These are phyloP conservation scores for Stenodema calcarata DNA, from an alignment of 2,888 invertebrate genomes.

Conservation along the genomic window DNA sequence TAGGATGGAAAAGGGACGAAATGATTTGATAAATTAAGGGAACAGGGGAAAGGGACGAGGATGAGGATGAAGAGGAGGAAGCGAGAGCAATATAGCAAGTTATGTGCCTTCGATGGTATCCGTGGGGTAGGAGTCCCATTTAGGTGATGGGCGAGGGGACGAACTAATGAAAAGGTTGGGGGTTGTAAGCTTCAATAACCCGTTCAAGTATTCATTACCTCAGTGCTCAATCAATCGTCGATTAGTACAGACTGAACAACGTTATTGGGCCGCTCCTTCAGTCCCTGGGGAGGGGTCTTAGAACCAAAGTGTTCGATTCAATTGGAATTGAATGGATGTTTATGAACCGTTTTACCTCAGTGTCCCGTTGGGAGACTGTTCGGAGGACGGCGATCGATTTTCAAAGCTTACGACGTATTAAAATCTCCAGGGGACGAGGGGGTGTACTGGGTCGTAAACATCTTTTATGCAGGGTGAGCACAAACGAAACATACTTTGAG, in stretches of 20 bases:
- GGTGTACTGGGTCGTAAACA: no score
- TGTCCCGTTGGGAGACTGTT: not conserved
- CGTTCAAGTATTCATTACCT: conserved; percentile 42
- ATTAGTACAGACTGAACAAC: conserved; percentile 17
- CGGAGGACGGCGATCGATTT: not conserved
- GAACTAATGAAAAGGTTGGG: conserved; percentile 34
- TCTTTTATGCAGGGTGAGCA: no score
- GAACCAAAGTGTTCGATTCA: not conserved
- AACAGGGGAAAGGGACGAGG: not conserved
- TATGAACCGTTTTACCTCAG: not conserved
- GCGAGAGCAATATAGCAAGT: not conserved
- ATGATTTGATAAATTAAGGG: conserved; percentile 22
- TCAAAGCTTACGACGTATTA: no score
- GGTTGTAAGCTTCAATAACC: conserved; percentile 36
- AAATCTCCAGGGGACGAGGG: no score
- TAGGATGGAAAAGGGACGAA: not conserved
- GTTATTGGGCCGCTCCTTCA: not conserved
- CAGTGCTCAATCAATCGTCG: conserved; percentile 17
- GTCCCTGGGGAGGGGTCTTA: not conserved
- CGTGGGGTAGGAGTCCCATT: conserved; percentile 3
- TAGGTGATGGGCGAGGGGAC: conserved; percentile 25
- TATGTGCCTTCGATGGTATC: not conserved
- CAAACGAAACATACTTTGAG: no score
- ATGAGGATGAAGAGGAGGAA: not conserved
- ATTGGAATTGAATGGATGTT: not conserved